These are phyloP conservation scores for Cheumatopsyche charites DNA, from an alignment of 1,140 invertebrate genomes.

Conservation along the genomic window DNA sequence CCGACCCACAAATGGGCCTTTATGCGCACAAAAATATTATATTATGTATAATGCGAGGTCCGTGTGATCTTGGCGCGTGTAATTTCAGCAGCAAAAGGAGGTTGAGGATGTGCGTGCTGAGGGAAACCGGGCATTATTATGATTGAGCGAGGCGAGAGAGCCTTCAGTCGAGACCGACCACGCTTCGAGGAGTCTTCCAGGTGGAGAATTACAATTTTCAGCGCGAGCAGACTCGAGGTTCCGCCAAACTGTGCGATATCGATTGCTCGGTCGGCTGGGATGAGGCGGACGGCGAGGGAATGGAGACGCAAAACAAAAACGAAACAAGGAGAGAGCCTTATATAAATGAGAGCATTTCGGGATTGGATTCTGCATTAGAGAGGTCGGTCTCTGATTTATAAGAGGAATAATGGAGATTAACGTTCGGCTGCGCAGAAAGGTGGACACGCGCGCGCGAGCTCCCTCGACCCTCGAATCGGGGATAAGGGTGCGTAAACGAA, in stretches of 20 bases:
- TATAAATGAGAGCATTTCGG: conserved; percentile 3
- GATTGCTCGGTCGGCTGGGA: background rate
- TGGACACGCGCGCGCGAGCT: background rate
- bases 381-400: conserved; percentile 6
- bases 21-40: conserved; percentile 24
- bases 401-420: conserved; percentile 5
- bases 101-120: background rate
- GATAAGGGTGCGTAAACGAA: no score
- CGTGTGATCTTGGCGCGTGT: conserved; percentile 26
- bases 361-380: conserved; percentile 13
- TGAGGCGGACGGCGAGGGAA: background rate
- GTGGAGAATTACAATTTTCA: conserved; percentile 28
- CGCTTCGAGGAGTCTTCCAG: background rate
- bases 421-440: background rate
- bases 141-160: conserved; percentile 26
- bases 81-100: conserved; percentile 10
- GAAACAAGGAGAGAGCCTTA: background rate
- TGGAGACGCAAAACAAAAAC: conserved; percentile 13
- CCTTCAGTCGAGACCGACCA: background rate
- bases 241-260: conserved; percentile 9
- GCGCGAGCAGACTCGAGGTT: background rate
- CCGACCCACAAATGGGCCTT: conserved; percentile 1
- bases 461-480: background rate
- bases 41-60: no score
- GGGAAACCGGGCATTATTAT: conserved; percentile 18